Percentiles rank a stretch among this genome's conserved stretches.
Conservation (phyloP, 2,797 vertebrate genomes). For the Peromyscus nudipes region DNA sequence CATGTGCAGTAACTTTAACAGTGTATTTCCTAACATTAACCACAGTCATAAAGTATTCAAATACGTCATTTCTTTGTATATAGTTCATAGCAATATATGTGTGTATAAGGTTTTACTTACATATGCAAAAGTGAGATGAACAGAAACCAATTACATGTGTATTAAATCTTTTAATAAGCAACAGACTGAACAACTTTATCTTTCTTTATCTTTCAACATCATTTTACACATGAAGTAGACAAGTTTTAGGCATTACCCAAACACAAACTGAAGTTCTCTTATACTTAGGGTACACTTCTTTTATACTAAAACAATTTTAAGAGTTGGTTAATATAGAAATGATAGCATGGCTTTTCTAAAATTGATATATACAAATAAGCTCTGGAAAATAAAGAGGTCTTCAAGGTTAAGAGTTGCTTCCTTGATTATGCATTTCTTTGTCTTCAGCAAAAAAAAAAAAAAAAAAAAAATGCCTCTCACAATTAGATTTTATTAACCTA, state of each 20-base stretch:
- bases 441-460: neutral
- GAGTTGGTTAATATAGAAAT: neutral
- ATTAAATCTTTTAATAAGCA: conserved; percentile 46
- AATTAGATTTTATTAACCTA: neutral
- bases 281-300: neutral
- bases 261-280: conserved; percentile 14
- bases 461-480: neutral
- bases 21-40: neutral
- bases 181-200: neutral
- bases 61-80: conserved; percentile 9
- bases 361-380: neutral
- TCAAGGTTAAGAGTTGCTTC: neutral
- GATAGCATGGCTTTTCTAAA: conserved; percentile 37
- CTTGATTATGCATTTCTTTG: neutral
- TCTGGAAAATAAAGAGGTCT: conserved; percentile 5
- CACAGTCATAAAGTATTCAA: neutral
- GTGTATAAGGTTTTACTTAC: neutral
- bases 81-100: conserved; percentile 1
- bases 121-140: conserved; percentile 48
- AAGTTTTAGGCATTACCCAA: neutral
- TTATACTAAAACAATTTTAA: conserved; percentile 18
- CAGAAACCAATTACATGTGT: conserved; percentile 14
- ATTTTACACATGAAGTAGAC: neutral
- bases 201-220: conserved; percentile 23
- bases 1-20: conserved; percentile 21